Conservation (phyloP, 2,797 vertebrate species). For the Orestias chungarensis region DNA sequence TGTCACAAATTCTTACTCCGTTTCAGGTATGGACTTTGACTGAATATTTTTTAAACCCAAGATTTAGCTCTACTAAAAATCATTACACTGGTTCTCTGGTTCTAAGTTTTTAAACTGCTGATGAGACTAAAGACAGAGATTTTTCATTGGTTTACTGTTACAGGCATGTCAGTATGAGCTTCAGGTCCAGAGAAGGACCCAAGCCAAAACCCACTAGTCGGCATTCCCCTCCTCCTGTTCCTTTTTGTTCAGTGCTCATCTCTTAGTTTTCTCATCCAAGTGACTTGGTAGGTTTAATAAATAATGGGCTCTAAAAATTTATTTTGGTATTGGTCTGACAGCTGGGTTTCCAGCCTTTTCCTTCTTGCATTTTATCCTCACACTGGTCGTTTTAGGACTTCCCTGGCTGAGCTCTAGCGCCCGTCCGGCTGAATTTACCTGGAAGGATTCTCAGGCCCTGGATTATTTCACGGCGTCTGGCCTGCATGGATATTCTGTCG, state of each 20-base stretch:
- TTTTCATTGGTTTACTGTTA: conserved; percentile 52
- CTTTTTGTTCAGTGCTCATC: conserved; percentile 10
- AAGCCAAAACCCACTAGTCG: conserved; percentile 15
- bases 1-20: too few species aligned
- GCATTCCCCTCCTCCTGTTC: background rate
- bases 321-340: conserved; percentile 13
- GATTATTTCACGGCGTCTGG: conserved; percentile 94
- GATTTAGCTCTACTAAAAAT: too few species aligned
- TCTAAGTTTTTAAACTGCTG: conserved; percentile 18
- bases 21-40: too few species aligned
- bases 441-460: conserved; percentile 90
- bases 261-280: conserved; percentile 25
- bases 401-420: background rate
- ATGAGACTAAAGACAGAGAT: conserved; percentile 37
- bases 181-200: conserved; percentile 45
- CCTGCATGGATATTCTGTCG: conserved; percentile 96
- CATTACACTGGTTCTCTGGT: too few species aligned
- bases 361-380: conserved; percentile 14
- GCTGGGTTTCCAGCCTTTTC: conserved; percentile 11
- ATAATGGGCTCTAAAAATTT: conserved; percentile 18
- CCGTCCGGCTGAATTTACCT: conserved; percentile 75
- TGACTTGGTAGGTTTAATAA: conserved; percentile 21
- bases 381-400: conserved; percentile 16
- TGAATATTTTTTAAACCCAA: too few species aligned
- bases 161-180: conserved; percentile 28